Percentiles rank a stretch among this genome's conserved stretches.
phyloP scores from a whole-genome alignment of 37 sponge, comb jelly and placozoan genomes.

The Axinella damicornis region DNA sequence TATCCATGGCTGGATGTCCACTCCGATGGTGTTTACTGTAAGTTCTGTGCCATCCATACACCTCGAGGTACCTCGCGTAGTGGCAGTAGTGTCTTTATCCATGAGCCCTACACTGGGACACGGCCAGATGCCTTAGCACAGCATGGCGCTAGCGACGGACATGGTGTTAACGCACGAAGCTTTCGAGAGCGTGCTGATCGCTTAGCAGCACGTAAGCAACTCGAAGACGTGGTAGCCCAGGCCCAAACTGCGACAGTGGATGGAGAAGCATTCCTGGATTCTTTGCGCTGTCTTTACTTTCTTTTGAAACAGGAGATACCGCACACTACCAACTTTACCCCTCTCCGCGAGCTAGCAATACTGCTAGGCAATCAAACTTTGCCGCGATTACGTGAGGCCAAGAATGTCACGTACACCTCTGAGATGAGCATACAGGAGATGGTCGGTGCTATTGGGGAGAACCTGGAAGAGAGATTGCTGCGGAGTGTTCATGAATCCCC shows the following conservation, averaged over 20 bases:
- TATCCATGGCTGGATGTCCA: not conserved
- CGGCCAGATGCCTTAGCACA: not conserved
- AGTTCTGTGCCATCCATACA: not conserved
- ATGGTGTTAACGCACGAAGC: not conserved
- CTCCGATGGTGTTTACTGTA: not conserved
- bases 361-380: not conserved
- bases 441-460: not conserved
- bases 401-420: constrained; percentile 2
- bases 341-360: not conserved
- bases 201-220: not conserved
- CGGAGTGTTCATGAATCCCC: not conserved
- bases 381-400: not conserved
- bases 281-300: not conserved
- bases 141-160: not conserved
- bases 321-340: not conserved
- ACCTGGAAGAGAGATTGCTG: not conserved
- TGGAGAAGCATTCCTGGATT: not conserved
- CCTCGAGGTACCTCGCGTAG: not conserved
- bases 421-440: constrained; percentile 1
- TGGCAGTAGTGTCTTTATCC: not conserved
- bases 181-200: not conserved
- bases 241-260: not conserved
- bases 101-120: not conserved
- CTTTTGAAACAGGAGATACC: not conserved
- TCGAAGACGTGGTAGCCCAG: not conserved